phyloP scores from a whole-genome alignment of 2,888 invertebrate species.

The Drosophila antonietae region DNA sequence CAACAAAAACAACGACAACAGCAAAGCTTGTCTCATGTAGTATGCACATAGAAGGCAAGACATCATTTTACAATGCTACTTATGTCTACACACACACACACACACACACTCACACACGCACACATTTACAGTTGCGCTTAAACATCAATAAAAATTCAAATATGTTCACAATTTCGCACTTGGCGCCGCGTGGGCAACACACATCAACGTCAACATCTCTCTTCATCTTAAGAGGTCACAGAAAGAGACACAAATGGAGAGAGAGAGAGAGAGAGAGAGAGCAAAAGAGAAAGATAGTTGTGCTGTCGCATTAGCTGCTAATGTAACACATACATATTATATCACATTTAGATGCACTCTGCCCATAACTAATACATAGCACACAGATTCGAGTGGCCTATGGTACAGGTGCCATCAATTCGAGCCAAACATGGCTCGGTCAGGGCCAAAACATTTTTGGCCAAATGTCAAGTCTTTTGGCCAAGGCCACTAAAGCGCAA shows the following conservation, averaged over 20 bases:
- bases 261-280: not conserved
- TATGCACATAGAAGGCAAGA: slow-evolving; percentile 77
- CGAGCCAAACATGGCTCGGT: slow-evolving; percentile 23
- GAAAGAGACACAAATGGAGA: not conserved
- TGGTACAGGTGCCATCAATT: slow-evolving; percentile 51
- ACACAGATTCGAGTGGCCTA: slow-evolving; percentile 25
- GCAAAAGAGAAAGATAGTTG: not conserved
- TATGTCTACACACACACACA: slow-evolving; percentile 53
- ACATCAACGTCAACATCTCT: slow-evolving; percentile 43
- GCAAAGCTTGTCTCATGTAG: slow-evolving; percentile 33
- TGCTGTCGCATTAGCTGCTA: slow-evolving; percentile 34
- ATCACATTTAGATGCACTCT: slow-evolving; percentile 23
- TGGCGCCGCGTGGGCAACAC: slow-evolving; percentile 54
- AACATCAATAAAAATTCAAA: slow-evolving; percentile 72
- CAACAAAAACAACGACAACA: slow-evolving; percentile 34
- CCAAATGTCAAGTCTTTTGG: slow-evolving; percentile 63
- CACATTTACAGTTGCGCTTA: slow-evolving; percentile 27
- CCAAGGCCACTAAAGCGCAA: slow-evolving; percentile 25
- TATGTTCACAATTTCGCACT: slow-evolving; percentile 72
- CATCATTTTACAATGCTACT: slow-evolving; percentile 78
- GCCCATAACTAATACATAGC: slow-evolving; percentile 8
- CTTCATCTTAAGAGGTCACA: slow-evolving; percentile 52
- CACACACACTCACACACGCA: slow-evolving; percentile 19
- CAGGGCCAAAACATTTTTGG: slow-evolving; percentile 46
- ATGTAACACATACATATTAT: slow-evolving; percentile 27